Evolutionary conservation across 2,888 invertebrate genomes (phyloP).

Genomic region (Norana najaformis): DNA sequence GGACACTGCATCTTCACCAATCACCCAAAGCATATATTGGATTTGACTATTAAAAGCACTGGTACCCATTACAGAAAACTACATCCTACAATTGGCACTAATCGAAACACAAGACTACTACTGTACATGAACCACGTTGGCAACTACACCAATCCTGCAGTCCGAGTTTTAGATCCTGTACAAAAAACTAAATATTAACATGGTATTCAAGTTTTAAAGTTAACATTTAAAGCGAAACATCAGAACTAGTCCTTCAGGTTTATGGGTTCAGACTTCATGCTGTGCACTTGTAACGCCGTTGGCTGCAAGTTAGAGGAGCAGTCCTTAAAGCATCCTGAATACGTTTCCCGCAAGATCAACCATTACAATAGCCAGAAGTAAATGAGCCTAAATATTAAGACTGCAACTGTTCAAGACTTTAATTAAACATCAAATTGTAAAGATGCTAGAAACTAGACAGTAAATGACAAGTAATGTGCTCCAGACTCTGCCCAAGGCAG

Average conservation of each 20-base stretch:
- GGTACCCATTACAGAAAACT: background rate
- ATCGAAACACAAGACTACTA: no score
- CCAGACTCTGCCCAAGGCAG: background rate
- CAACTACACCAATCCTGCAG: background rate
- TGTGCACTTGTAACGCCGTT: background rate
- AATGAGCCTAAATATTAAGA: background rate
- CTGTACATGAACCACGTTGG: background rate
- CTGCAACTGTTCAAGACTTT: background rate
- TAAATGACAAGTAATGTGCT: background rate
- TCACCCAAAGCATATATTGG: no score
- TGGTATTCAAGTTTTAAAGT: background rate
- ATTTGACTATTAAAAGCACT: background rate
- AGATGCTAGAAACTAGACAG: background rate
- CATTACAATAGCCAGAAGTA: background rate
- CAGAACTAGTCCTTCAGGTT: background rate
- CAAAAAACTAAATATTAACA: background rate
- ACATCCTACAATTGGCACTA: no score
- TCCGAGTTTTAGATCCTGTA: background rate
- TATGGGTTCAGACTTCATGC: background rate
- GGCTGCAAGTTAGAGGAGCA: background rate
- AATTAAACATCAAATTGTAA: background rate
- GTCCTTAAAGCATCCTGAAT: background rate
- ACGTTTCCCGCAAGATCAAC: background rate
- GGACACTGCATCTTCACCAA: no score
- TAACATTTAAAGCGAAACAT: background rate